Percentiles rank a stretch among this genome's conserved stretches.
Conservation (phyloP, 2,113 vertebrate species). For the Entomyzon cyanotis region DNA sequence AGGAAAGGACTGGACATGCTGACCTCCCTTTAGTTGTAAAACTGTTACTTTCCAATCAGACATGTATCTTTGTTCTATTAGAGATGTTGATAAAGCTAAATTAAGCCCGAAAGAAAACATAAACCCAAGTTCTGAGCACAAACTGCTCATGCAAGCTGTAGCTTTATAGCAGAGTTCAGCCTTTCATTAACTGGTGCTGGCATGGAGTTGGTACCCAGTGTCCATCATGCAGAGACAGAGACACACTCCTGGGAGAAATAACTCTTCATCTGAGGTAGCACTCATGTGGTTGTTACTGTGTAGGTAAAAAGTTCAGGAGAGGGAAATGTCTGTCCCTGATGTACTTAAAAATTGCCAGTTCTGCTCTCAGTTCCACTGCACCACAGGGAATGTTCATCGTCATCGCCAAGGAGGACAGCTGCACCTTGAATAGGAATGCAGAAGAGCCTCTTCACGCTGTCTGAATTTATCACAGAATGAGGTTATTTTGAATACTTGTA, state of each 20-base stretch:
- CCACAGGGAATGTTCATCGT: rapidly evolving
- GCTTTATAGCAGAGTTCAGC: background rate
- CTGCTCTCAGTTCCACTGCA: background rate
- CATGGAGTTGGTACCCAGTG: background rate
- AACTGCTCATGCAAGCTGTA: rapidly evolving
- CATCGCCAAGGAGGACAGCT: rapidly evolving
- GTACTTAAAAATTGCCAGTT: background rate
- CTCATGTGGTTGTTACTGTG: background rate
- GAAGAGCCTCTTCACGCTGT: background rate
- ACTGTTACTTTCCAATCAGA: background rate
- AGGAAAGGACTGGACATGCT: rapidly evolving
- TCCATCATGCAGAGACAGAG: background rate
- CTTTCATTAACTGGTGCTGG: background rate
- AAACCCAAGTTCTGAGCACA: rapidly evolving
- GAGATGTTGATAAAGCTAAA: background rate
- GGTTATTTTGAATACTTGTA: background rate
- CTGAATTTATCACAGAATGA: too few species aligned
- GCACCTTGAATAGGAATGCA: background rate
- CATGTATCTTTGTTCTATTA: background rate
- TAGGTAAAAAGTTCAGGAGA: background rate
- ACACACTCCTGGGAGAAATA: background rate
- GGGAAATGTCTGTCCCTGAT: background rate
- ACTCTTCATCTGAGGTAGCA: background rate
- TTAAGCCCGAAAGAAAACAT: background rate
- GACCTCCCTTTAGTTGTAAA: background rate